Percentiles rank a stretch among this genome's conserved stretches.
Evolutionary conservation across 1,140 invertebrate genomes (phyloP).

Genomic region (Globodera ellingtonae): DNA sequence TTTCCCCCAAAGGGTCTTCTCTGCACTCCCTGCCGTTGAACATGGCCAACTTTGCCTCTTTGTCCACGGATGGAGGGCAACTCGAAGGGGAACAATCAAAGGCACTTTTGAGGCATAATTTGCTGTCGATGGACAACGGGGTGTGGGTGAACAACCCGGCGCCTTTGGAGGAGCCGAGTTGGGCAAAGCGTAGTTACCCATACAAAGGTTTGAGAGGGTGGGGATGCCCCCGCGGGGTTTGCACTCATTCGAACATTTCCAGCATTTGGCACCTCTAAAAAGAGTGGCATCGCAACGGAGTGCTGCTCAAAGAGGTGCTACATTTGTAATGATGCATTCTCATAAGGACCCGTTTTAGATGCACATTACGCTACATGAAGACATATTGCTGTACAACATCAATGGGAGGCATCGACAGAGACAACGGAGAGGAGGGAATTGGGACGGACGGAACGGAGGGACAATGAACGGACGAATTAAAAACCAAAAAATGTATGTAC

Average conservation of each 20-base stretch:
- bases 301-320: constrained; percentile 29
- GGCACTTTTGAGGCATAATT: not conserved
- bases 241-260: not conserved
- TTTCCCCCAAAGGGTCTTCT: not conserved
- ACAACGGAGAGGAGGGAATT: not conserved
- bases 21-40: not conserved
- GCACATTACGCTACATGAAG: constrained; percentile 24
- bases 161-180: constrained; percentile 1
- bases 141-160: not conserved
- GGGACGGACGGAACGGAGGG: not conserved
- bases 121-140: not conserved
- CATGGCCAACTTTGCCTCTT: not conserved
- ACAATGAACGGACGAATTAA: not conserved
- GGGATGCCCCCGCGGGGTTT: not conserved
- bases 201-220: not conserved
- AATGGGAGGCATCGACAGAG: not conserved
- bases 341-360: not conserved
- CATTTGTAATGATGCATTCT: not conserved
- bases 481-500: not conserved
- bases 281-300: constrained; percentile 31
- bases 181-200: constrained; percentile 14
- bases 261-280: constrained; percentile 24
- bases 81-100: not conserved
- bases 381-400: constrained; percentile 19
- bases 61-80: not conserved